Base-by-base conservation (phyloP, 1,140 invertebrate species). In the Amyelois transitella region DNA sequence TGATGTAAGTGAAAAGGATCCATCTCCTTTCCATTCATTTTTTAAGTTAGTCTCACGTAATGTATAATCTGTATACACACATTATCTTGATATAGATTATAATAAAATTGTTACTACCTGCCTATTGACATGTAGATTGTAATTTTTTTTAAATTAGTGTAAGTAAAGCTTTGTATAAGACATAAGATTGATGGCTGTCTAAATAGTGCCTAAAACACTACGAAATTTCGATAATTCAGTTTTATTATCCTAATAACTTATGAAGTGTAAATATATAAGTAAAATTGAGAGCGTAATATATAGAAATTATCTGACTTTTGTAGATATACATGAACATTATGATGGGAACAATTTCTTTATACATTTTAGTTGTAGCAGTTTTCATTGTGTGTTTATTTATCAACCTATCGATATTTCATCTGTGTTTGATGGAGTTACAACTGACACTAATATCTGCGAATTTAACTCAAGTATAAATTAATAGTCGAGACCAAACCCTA, bases 181-280 rank as follows among this genome's bases (percentile, higher is more conserved):
- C 45, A 76, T 83, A 87, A 86, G 75, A 87, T 87, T 87, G 82
- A 87, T 87, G 84, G 84, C 84, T 87, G 84, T 87, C 79, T 87
- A 84, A 83, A 86, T 87, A 87, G 84, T 87, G 82, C 84, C 84
- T 87, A 87, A 87, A 83, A 85, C 81, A 86, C 79, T 87, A 86
- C 81, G 81, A 86, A 82, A 80, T 83, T 86, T 86, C 81, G 77
- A 83, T 80, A 79, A 75, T 81, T 86, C 79, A 76, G 76, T 84
- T 86, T 85, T 87, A 82, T 77, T 79, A 74, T 71, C 67, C 72
- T 77, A 72, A 72, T 62, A 73, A 77, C 64, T 72, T 78, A 78
- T 81, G 53, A 75, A 78, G 74, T 85, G 73, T 79, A 80, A 75
- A 81, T 83, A 81, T 55, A 48, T 71, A 64, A 61, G 14, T 72